Evolutionary conservation across 1,140 invertebrate species (phyloP), one percentile per base, ranked within the genome.

Genomic region (Hermatobates lingyangjiaoensis): DNA sequence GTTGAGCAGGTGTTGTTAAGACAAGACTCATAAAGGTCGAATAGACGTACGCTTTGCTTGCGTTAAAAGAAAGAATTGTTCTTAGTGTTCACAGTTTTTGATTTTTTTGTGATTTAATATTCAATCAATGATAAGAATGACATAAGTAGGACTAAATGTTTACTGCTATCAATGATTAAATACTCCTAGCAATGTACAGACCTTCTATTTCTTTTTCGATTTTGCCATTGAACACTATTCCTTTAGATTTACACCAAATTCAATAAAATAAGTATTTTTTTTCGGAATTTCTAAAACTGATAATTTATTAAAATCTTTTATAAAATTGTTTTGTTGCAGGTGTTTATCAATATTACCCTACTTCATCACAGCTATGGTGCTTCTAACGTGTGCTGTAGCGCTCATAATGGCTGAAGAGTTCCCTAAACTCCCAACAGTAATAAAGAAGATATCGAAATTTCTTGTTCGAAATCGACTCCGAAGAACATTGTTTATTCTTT

Each of bases 321-420:
- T 30, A 10, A 25, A 14, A 24, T 48, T 27, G 23, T 53, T 26
- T 40, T 42, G 52, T 56, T 54, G 10, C 51, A 61, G 78, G 59
- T 67, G 63, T 45, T 59, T 68, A 23, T 64, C 80, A 27, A 62
- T 79, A 46, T 61, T 73, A 21, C 12, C 53, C n/a, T 73, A 73
- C 30, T 61, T 87, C 14, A 54, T 71, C 0, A 62, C 71, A 7
- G 78, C 82, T 50, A 83, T 84, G 0, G 49, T 82, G 1, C 62
- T 83, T 2, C 66, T 88, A 28, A 71, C 74, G 15, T 64, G 73
- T 1, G 80, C 79, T 3, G 77, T 83, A 34, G 63, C 84, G 7
- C 62, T 88, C 14, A 84, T 88, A 10, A 87, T 91, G 84, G 82
- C 84, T 1, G 86, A 88, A 60, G 85, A 89, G 64, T 86, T 87